A percentile compares a stretch with the other conserved stretches of the same genome.
Conservation (phyloP, 1,140 invertebrate genomes). For the Magallana angulata region DNA sequence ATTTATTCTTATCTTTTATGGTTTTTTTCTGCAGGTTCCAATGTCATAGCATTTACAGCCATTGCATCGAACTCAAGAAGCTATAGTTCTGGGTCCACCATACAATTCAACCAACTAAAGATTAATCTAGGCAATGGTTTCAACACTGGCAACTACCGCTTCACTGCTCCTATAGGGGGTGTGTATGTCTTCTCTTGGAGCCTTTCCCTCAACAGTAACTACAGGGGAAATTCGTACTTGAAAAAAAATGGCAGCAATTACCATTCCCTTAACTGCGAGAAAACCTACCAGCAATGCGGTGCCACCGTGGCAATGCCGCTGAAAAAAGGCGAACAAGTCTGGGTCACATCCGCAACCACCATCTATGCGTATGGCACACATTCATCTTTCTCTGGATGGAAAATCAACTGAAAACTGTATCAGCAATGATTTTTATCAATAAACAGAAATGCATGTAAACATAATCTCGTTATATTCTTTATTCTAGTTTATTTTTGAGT, state of each 20-base stretch:
- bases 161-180: background rate
- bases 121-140: background rate
- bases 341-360: background rate
- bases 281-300: background rate
- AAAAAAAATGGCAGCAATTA: background rate
- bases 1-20: too few relatives aligned
- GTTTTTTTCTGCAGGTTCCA: background rate
- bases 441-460: too few relatives aligned
- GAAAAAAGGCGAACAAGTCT: background rate
- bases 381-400: conserved; percentile 15
- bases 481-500: too few relatives aligned
- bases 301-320: background rate
- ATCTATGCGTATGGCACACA: background rate
- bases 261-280: background rate
- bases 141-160: background rate
- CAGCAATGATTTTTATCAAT: too few relatives aligned
- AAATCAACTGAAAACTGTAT: background rate
- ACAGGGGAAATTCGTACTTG: background rate
- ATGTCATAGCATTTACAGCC: background rate
- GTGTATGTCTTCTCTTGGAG: background rate
- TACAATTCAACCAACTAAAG: background rate
- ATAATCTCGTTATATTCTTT: too few relatives aligned
- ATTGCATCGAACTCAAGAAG: background rate
- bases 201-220: background rate
- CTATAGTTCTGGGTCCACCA: background rate